Percentiles rank a stretch among this genome's conserved stretches.
Evolutionary conservation across 2,113 vertebrate genomes (phyloP).

Genomic region (Hipposideros armiger): DNA sequence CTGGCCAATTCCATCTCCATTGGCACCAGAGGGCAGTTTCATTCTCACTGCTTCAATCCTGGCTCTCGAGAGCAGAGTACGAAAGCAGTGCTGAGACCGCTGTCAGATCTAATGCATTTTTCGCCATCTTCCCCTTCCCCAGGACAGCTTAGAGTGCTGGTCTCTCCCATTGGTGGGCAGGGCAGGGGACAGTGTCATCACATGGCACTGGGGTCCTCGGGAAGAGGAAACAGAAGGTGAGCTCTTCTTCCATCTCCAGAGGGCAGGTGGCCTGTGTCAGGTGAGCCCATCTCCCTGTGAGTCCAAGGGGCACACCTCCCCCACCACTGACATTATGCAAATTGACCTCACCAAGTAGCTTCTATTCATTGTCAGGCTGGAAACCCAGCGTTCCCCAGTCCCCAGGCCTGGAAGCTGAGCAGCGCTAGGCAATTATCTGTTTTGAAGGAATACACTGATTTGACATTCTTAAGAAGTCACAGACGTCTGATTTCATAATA

Average conservation of each 20-base stretch:
- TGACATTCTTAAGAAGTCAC: conserved; percentile 90
- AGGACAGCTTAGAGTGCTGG: conserved; percentile 68
- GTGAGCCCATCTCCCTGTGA: rapidly evolving
- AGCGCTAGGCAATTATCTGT: conserved; percentile 88
- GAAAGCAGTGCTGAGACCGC: conserved; percentile 73
- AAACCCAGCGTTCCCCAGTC: conserved; percentile 86
- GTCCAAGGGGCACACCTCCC: background rate
- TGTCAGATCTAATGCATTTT: conserved; percentile 82
- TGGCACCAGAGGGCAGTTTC: conserved; percentile 79
- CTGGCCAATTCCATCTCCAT: conserved; percentile 80
- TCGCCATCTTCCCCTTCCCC: conserved; percentile 44
- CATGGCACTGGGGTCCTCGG: conserved; percentile 49
- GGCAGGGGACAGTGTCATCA: conserved; percentile 59
- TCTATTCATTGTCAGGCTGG: conserved; percentile 82
- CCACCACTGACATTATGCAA: conserved; percentile 77
- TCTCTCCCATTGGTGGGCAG: conserved; percentile 75
- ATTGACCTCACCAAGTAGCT: conserved; percentile 78
- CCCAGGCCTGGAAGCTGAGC: conserved; percentile 84
- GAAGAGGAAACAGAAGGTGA: background rate
- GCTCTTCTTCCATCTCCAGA: conserved; percentile 38
- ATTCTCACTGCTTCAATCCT: conserved; percentile 80
- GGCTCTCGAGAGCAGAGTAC: conserved; percentile 62
- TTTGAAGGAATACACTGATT: conserved; percentile 89
- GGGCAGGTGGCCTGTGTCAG: background rate
- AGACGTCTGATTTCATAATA: conserved; percentile 90